phyloP scores from a whole-genome alignment of 1,140 invertebrate genomes.

The Dermatophagoides farinae region DNA sequence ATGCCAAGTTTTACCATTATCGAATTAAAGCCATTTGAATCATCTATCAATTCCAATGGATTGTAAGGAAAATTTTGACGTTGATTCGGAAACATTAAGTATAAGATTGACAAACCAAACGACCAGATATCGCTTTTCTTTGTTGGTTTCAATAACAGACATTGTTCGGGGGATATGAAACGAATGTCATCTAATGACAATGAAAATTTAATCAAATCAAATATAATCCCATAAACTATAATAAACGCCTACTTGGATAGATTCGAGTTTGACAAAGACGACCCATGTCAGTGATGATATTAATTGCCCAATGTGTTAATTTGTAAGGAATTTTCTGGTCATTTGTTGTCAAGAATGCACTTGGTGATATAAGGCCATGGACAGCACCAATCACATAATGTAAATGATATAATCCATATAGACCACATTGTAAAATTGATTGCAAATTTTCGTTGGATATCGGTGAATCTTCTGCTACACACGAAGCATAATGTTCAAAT shows the following conservation, averaged over 20 bases:
- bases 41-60: constrained; percentile 8
- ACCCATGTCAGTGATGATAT: constrained; percentile 13
- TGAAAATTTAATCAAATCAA: not conserved
- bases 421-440: not conserved
- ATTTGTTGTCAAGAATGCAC: constrained; percentile 1
- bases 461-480: not conserved
- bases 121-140: constrained; percentile 73
- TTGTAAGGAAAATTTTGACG: constrained; percentile 11
- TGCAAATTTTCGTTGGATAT: not conserved
- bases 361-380: constrained; percentile 13
- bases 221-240: not conserved
- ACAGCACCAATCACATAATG: constrained; percentile 10
- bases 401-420: constrained; percentile 12
- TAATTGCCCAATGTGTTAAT: constrained; percentile 15
- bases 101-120: constrained; percentile 61
- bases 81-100: constrained; percentile 36
- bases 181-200: constrained; percentile 5
- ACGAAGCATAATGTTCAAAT: constrained; percentile 12
- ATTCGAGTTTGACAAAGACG: not conserved
- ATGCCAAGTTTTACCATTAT: constrained; percentile 10
- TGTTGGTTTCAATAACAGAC: constrained; percentile 15
- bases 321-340: not conserved
- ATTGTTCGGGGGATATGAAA: constrained; percentile 14
- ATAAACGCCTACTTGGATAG: not conserved
- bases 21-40: constrained; percentile 1